Evolutionary conservation across 2,113 vertebrate genomes (phyloP), one percentile per base, ranked within the genome.

Genomic region (Cottus gobio): DNA sequence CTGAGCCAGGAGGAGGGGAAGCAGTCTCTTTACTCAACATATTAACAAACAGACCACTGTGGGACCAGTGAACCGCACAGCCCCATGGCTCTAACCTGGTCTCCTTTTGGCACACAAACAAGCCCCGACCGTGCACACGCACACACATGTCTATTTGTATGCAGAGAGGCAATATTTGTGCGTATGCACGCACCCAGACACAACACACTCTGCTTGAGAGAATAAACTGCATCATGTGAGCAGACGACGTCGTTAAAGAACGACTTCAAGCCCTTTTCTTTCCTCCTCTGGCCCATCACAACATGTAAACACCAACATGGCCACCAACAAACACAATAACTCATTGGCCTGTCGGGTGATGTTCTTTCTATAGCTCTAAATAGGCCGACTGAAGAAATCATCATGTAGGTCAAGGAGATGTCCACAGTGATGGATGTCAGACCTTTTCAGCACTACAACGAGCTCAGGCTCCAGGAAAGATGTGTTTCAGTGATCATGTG

Each of bases 41-140:
- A 81, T 82, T 68, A 84, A 85, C 60, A 75, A 77, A 76, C 80
- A 77, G 60, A 79, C 39, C 66, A 84, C 76, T 75, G 65, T 84
- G 82, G 70, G 61, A 86, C 72, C 15, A 58, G 10, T 57, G 66
- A 64, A 63, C 18, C 68, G 66, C 37, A 56, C 15, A 28, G 15
- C 13, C 20, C 77, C 66, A 39, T 0, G 7, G 66, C 77, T 85
- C 60, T 80, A 78, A 79, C 65, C 62, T 71, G 31, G 20, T 61
- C 69, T 48, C 46, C 28, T 64, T 78, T 57, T 70, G 28, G 50
- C 28, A 83, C 30, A 84, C 61, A 68, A n/a, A 63, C 56, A 64
- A 42, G 39, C 42, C 0, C 42, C 15, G 2, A 30, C 31, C 67
- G 79, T 30, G 80, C 61, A 68, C 36, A 75, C 58, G 80, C 15